phyloP scores from a whole-genome alignment of 2,113 vertebrate species.

The Semicossyphus pulcher region DNA sequence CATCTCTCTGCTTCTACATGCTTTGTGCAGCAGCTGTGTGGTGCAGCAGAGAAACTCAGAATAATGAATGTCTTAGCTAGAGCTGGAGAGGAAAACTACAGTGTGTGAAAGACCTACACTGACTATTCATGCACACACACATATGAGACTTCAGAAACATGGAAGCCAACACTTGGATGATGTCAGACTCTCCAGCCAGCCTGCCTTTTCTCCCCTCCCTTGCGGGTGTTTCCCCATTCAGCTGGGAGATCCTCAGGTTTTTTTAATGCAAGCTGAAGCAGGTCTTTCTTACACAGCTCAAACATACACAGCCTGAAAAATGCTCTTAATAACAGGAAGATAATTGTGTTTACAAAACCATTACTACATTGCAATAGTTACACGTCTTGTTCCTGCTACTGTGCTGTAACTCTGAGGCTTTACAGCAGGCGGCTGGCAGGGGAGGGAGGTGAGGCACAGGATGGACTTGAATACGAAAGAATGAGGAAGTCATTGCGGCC shows the following conservation, averaged over 20 bases:
- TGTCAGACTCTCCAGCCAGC: conserved; percentile 76
- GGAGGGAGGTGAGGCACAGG: conserved; percentile 37
- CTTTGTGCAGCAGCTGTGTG: conserved; percentile 65
- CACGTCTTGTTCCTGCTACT: conserved; percentile 37
- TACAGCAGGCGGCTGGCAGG: conserved; percentile 26
- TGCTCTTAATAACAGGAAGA: conserved; percentile 11
- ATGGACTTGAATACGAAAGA: conserved; percentile 43
- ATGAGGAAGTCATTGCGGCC: conserved; percentile 67
- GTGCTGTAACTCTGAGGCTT: conserved; percentile 29
- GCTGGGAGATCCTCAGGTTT: conserved; percentile 80
- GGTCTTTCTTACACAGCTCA: conserved; percentile 21
- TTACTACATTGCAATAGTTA: conserved; percentile 38
- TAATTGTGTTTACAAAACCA: conserved; percentile 8
- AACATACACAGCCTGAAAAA: background rate
- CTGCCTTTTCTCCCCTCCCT: conserved; percentile 63
- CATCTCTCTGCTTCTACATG: conserved; percentile 23
- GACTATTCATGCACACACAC: conserved; percentile 18
- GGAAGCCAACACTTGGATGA: conserved; percentile 68
- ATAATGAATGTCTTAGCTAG: conserved; percentile 58
- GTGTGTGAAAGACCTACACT: background rate
- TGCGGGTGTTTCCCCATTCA: conserved; percentile 82
- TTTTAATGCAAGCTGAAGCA: conserved; percentile 67
- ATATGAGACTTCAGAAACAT: conserved; percentile 63
- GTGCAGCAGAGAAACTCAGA: conserved; percentile 74
- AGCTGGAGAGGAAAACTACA: conserved; percentile 50